Base-by-base conservation (phyloP, 2,888 invertebrate genomes). In the Synergus gifuensis region DNA sequence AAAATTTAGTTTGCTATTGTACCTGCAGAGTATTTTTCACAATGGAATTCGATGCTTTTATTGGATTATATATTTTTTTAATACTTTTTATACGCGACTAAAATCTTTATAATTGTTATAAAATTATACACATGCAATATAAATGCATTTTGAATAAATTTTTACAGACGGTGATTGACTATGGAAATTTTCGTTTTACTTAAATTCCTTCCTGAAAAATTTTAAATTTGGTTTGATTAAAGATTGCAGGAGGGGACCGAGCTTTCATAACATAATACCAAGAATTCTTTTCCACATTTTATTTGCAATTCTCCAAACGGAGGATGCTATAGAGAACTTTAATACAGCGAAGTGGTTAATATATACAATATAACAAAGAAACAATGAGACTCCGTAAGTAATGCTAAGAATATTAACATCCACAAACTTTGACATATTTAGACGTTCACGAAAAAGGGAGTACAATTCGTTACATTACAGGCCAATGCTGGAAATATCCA, bases 81-180 rank as follows among this genome's bases (percentile, higher is more conserved):
- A 58, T 58, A 76, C 18, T 58, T 58, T 76, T 76, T 76, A 76
- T 60, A 76, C 8, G 22, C 42, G n/a, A 40, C 76, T 60, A 22
- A 58, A 54, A 8, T 76, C n/a, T 76, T 42, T 36, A 76, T 28
- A 58, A 28, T 22, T 42, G 12, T 60, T 60, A 8, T 12, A 76
- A 22, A 58, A 67, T 67, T 54, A 42, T 66, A 66, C 16, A 49
- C 9, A 73, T 16, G 18, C 5, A 28, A 4, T 40, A 67, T 9
- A 40, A 7, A 67, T 40, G 36, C 5, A 36, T 36, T 67, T 46
- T 58, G 16, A 73, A 73, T 73, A 73, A 54, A 73, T 73, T 58
- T 73, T 54, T 73, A 54, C 54, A 12, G 62, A 62, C 4, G 18
- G 12, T 28, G 62, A 22, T 62, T 14, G 28, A 14, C 4, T 18